A percentile compares a stretch with the other conserved stretches of the same genome.
Conservation (phyloP, 2,888 invertebrate genomes). For the Cynaeus angustus region DNA sequence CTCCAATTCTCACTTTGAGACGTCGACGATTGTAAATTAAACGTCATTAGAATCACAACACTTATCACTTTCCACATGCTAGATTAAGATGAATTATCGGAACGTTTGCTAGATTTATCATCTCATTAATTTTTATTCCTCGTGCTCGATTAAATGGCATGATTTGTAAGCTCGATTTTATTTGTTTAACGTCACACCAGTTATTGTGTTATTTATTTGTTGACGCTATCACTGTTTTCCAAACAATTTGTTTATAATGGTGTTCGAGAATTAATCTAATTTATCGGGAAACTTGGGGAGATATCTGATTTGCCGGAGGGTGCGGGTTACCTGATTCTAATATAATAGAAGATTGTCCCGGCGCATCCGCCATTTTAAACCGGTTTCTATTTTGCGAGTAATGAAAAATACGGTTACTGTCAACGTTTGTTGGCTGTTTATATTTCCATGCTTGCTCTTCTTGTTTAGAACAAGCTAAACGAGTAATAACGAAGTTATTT, state of each 20-base stretch:
- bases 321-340: too few species aligned
- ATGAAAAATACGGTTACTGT: too few species aligned
- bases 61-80: slow-evolving; percentile 36
- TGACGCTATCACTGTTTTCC: slow-evolving; percentile 26
- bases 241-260: slow-evolving; percentile 33
- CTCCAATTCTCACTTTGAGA: slow-evolving; percentile 1
- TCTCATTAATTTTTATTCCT: slow-evolving; percentile 16
- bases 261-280: slow-evolving; percentile 15
- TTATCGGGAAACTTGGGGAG: slow-evolving; percentile 8
- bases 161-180: slow-evolving; percentile 6
- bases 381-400: too few species aligned
- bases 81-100: slow-evolving; percentile 45
- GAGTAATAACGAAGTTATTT: too few species aligned
- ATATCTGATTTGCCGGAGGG: background rate
- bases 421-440: too few species aligned
- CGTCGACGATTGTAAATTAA: slow-evolving; percentile 21
- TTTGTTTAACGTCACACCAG: slow-evolving; percentile 7
- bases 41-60: slow-evolving; percentile 27
- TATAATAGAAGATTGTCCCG: too few species aligned
- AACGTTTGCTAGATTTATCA: slow-evolving; percentile 23
- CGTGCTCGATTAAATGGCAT: background rate
- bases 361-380: too few species aligned
- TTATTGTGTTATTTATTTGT: slow-evolving; percentile 25
- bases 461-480: too few species aligned
- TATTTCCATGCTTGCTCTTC: too few species aligned